Conservation (phyloP, 2,797 vertebrate genomes). For the Syngnathus acus region DNA sequence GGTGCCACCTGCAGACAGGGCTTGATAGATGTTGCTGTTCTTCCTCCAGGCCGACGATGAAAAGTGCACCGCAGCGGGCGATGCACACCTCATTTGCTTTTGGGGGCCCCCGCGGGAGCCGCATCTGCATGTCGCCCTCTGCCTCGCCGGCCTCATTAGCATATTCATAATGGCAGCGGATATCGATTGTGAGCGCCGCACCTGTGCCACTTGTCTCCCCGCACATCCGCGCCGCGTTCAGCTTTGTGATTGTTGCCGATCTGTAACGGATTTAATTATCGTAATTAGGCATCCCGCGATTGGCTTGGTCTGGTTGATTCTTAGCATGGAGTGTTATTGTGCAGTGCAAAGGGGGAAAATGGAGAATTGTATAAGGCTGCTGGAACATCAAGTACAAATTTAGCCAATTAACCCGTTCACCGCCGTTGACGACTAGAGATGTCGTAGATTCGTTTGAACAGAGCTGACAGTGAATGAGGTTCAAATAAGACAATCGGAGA, state of each 20-base stretch:
- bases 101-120: constrained; percentile 49
- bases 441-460: too few species aligned
- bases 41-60: constrained; percentile 58
- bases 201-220: constrained; percentile 53
- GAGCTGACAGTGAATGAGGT: too few species aligned
- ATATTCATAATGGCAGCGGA: constrained; percentile 64
- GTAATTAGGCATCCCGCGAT: constrained; percentile 34
- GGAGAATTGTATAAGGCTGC: not conserved
- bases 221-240: not conserved
- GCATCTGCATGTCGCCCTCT: constrained; percentile 60
- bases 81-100: constrained; percentile 66
- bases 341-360: not conserved
- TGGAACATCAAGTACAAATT: not conserved
- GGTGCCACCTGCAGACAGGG: constrained; percentile 50
- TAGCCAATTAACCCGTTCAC: too few species aligned
- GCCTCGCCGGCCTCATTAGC: constrained; percentile 56
- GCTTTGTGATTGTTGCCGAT: not conserved
- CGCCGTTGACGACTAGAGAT: too few species aligned
- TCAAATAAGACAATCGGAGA: too few species aligned
- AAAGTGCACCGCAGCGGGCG: constrained; percentile 52
- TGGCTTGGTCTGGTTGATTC: constrained; percentile 34
- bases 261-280: constrained; percentile 30
- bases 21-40: constrained; percentile 53
- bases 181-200: constrained; percentile 65
- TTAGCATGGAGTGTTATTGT: constrained; percentile 24